A percentile compares a stretch with the other conserved stretches of the same genome.
Evolutionary conservation across 1,140 invertebrate genomes (phyloP).

Genomic region (Lordiphosa collinella): DNA sequence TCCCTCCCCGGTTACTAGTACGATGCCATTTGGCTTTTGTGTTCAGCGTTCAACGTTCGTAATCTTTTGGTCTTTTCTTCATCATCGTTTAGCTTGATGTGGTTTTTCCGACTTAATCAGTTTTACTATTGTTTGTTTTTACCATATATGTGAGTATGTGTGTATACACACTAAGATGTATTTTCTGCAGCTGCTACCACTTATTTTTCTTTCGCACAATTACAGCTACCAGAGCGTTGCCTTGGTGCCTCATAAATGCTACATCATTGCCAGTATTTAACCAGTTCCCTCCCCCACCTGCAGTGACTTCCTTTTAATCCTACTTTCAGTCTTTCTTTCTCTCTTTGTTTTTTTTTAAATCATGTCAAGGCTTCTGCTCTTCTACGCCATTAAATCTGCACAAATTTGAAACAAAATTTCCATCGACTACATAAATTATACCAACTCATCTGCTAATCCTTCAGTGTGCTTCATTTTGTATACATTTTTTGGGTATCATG

Average conservation of each 20-base stretch:
- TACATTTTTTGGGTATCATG: background rate
- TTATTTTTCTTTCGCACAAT: conserved; percentile 10
- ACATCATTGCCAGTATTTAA: conserved; percentile 53
- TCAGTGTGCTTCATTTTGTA: too few relatives aligned
- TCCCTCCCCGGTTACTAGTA: background rate
- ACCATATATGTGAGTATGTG: conserved; percentile 29
- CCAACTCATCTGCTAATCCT: too few relatives aligned
- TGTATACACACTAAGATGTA: conserved; percentile 13
- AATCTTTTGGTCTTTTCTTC: conserved; percentile 76
- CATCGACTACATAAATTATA: too few relatives aligned
- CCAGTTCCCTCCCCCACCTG: conserved; percentile 17
- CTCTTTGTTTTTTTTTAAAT: too few relatives aligned
- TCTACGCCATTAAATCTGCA: too few relatives aligned
- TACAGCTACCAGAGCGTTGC: conserved; percentile 1
- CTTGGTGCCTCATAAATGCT: conserved; percentile 33
- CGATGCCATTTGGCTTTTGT: conserved; percentile 7
- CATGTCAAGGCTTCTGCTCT: too few relatives aligned
- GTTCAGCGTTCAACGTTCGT: conserved; percentile 57
- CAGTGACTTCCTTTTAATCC: conserved; percentile 21
- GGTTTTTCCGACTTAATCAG: conserved; percentile 76
- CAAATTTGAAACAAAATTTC: too few relatives aligned
- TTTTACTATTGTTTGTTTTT: conserved; percentile 77
- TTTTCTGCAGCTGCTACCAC: conserved; percentile 8
- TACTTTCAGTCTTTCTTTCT: background rate
- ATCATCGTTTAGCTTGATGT: conserved; percentile 76